Evolutionary conservation across 2,113 vertebrate species (phyloP).

Genomic region (Sinocyclocheilus rhinocerous): DNA sequence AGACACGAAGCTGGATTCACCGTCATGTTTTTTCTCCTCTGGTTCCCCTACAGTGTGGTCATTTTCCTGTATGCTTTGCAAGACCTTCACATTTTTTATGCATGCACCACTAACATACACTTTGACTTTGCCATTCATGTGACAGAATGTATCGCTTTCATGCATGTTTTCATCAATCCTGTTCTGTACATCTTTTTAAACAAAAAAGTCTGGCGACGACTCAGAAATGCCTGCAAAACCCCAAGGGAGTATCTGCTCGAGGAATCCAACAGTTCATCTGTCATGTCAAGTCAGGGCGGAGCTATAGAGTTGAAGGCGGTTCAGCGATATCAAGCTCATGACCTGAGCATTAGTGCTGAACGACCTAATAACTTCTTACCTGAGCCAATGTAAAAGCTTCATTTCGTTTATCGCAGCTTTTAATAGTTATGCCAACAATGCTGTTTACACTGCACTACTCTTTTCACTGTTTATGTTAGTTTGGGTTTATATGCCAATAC

Average conservation of each 20-base stretch:
- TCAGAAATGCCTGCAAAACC: conserved; percentile 52
- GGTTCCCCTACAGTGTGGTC: conserved; percentile 78
- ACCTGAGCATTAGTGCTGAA: conserved; percentile 5
- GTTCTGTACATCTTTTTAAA: conserved; percentile 74
- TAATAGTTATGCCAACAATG: not conserved
- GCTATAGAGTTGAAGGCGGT: conserved; percentile 54
- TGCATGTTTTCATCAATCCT: conserved; percentile 77
- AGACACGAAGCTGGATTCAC: conserved; percentile 64
- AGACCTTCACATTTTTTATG: conserved; percentile 65
- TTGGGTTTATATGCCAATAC: not conserved
- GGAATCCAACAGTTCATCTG: conserved; percentile 42
- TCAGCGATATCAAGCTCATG: not conserved
- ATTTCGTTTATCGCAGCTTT: not conserved
- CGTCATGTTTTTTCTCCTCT: conserved; percentile 75
- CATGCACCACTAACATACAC: conserved; percentile 66
- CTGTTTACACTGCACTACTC: too few species aligned
- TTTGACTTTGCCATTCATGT: conserved; percentile 76
- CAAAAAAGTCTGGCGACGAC: conserved; percentile 58
- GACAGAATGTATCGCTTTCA: conserved; percentile 77
- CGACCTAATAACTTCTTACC: conserved; percentile 6
- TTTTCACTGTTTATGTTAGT: not conserved
- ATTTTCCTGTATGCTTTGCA: conserved; percentile 75
- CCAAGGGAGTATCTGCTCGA: conserved; percentile 39
- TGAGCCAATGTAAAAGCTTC: not conserved
- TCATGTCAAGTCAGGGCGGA: conserved; percentile 48